A percentile compares a stretch with the other conserved stretches of the same genome.
Conservation (phyloP, 2,888 invertebrate species). For the Gryllus longicercus region DNA sequence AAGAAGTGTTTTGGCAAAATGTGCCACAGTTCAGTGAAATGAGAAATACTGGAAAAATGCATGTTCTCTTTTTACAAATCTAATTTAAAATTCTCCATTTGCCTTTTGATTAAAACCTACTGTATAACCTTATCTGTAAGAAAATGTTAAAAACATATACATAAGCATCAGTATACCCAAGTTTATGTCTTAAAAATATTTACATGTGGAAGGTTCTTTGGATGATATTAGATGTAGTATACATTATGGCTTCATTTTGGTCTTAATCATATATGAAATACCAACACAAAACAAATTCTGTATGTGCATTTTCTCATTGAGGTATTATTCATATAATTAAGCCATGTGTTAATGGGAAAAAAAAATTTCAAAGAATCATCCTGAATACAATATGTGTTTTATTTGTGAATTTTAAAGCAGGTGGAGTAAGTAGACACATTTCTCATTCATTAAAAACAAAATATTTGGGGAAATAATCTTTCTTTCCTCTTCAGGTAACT, state of each 20-base stretch:
- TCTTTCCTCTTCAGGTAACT: conserved; percentile 11
- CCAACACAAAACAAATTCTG: not conserved
- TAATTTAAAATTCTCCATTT: conserved; percentile 33
- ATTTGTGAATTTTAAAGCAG: conserved; percentile 17
- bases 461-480: conserved; percentile 9
- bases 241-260: conserved; percentile 17
- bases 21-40: not conserved
- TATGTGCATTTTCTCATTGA: not conserved
- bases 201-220: conserved; percentile 17
- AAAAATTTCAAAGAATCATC: not conserved
- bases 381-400: not conserved
- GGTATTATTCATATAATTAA: conserved; percentile 1
- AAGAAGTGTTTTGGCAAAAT: not conserved
- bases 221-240: conserved; percentile 10
- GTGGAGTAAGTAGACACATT: conserved; percentile 10
- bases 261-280: not conserved
- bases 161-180: conserved; percentile 1
- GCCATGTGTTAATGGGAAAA: not conserved
- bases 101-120: conserved; percentile 32
- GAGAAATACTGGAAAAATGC: not conserved
- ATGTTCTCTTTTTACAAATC: conserved; percentile 26
- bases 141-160: conserved; percentile 28
- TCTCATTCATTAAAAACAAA: not conserved
- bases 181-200: conserved; percentile 7
- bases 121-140: conserved; percentile 34